Percentiles rank a stretch among this genome's conserved stretches.
Evolutionary conservation across 2,888 invertebrate genomes (phyloP).

Genomic region (Perizoma affinitatum): DNA sequence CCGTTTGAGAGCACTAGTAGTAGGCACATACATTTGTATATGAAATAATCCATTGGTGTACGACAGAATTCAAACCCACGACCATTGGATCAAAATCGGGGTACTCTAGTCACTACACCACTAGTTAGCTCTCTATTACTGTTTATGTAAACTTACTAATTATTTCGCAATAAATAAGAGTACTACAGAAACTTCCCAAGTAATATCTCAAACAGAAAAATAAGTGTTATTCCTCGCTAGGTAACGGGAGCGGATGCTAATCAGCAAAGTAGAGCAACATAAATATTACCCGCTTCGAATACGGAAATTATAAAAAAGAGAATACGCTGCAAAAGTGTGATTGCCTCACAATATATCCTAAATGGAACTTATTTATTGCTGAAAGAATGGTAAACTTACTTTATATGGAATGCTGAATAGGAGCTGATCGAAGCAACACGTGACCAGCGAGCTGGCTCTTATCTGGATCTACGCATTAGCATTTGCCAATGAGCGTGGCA

Average conservation of each 20-base stretch:
- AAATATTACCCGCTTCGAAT: slow-evolving; percentile 25
- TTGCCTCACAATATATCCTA: slow-evolving; percentile 16
- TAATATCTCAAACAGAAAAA: slow-evolving; percentile 16
- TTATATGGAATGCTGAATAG: too few relatives aligned
- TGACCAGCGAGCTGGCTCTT: too few relatives aligned
- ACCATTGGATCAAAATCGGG: too few relatives aligned
- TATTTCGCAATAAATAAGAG: background rate
- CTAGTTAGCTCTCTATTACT: too few relatives aligned
- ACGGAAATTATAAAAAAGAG: slow-evolving; percentile 28
- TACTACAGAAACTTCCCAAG: slow-evolving; percentile 5
- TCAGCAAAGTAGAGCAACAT: slow-evolving; percentile 27
- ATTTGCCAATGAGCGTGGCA: too few relatives aligned
- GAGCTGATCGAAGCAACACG: too few relatives aligned
- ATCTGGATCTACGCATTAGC: too few relatives aligned
- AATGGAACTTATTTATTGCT: slow-evolving; percentile 14
- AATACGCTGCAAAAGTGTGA: slow-evolving; percentile 21
- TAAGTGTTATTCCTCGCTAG: slow-evolving; percentile 3
- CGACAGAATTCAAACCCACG: too few relatives aligned
- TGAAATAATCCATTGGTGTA: too few relatives aligned
- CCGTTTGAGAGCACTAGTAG: too few relatives aligned
- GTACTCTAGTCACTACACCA: too few relatives aligned
- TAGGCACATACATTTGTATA: too few relatives aligned
- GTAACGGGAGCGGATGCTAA: slow-evolving; percentile 22
- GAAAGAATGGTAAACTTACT: background rate
- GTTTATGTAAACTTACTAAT: background rate